Base-by-base conservation (phyloP, 23 tunicate genomes). In the Ciona savignyi region DNA sequence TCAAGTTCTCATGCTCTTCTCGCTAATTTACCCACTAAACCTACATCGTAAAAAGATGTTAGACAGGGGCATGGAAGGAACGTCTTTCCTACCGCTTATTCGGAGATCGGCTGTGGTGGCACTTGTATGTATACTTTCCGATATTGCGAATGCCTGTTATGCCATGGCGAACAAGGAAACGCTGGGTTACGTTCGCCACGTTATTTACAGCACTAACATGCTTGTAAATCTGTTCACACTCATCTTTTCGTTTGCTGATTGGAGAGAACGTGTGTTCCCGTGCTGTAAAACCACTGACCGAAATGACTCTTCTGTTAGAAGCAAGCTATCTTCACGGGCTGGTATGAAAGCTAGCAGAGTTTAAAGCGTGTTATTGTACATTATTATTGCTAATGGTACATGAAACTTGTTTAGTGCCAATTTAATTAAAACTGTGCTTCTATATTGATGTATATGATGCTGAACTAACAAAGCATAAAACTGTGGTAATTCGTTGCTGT, bases 141-240 rank as follows among this genome's bases (percentile, higher is more conserved):
- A 65, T 65, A 65, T 26, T 20, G 11, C 24, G 24, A 65, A 65
- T 23, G 69, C 69, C n/a, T 11, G n/a, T 20, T 65, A 19, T 26
- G 69, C 69, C 11, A 22, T 65, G 24, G 24, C 24, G 11, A 65
- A 65, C 24, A 65, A 65, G 24, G 25, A 65, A 65, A 23, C 22
- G n/a, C n/a, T 49, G 1, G 77, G 51, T n/a, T 73, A 73, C 28
- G 28, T 27, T 33, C 65, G 77, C 0, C 66, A 73, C 27, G 28
- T 73, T 49, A 65, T 73, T 35, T 73, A 73, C 66, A 65, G 77
- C 65, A 35, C 30, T 1, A 73, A 73, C 66, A 48, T 73, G 66
- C 11, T 73, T 31, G 28, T 73, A 4, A 73, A 73, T 32, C 22
- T 73, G 22, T 35, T 73, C 20, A 65, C 77, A 1, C 48, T 73